Evolutionary conservation across 2,113 vertebrate genomes (phyloP).

Genomic region (Sturnira hondurensis): DNA sequence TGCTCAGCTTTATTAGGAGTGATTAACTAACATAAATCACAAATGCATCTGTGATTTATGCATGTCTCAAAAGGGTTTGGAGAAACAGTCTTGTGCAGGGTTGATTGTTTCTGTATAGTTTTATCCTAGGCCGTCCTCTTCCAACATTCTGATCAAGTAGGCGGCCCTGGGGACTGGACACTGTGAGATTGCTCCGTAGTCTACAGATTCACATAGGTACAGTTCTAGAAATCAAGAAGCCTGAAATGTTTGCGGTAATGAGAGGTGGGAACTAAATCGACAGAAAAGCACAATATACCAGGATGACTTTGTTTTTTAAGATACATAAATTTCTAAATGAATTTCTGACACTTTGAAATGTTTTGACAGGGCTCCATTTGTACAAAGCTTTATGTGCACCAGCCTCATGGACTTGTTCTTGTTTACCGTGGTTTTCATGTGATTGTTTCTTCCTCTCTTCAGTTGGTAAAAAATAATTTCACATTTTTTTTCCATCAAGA

Average conservation of each 20-base stretch:
- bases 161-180: conserved; percentile 21
- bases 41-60: conserved; percentile 57
- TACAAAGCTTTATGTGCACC: conserved; percentile 35
- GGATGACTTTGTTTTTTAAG: not conserved
- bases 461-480: conserved; percentile 64
- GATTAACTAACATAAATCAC: conserved; percentile 59
- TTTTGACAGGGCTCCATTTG: conserved; percentile 49
- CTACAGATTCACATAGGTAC: conserved; percentile 44
- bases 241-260: conserved; percentile 26
- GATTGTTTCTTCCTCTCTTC: conserved; percentile 52
- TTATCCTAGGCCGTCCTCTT: not conserved
- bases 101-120: conserved; percentile 48
- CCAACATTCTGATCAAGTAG: not conserved
- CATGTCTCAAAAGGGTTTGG: conserved; percentile 41
- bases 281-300: conserved; percentile 10
- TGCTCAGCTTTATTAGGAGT: conserved; percentile 51
- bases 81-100: not conserved
- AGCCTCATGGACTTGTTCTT: conserved; percentile 54
- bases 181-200: not conserved
- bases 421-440: conserved; percentile 60
- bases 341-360: conserved; percentile 65
- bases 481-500: conserved; percentile 38
- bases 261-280: conserved; percentile 30
- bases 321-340: conserved; percentile 36
- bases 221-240: conserved; percentile 43